Base-by-base conservation (phyloP, 2,888 invertebrate species). In the Busseola fusca region DNA sequence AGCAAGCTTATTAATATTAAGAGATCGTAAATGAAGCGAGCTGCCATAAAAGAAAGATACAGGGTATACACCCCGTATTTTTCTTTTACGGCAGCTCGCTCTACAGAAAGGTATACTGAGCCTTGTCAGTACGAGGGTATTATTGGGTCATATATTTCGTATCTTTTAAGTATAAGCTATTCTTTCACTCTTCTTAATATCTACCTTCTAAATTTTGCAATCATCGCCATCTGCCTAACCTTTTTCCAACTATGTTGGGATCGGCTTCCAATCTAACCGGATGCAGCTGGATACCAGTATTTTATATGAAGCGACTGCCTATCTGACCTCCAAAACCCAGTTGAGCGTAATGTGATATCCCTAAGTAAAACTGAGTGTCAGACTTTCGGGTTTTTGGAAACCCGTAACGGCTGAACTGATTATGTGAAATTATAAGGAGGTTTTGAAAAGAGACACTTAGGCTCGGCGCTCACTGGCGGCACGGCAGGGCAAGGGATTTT, bases 1-100 rank as follows among this genome's bases (percentile, higher is more conserved):
- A 72, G 27, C 59, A 45, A 54, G 37, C 37, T 60, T 48, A 25
- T 62, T 30, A 56, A 72, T 72, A 62, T 60, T 56, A 54, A 54
- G 30, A 71, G 45, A n/a, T 14, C n/a, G 6, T 54, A 37, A 56
- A 56, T 62, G 37, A 62, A 45, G 30, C 0, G n/a, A 34, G 71
- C 4, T 45, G 18, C 45, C 12, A 12, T 56, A 27, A 56, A 56
- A 62, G 10, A n/a, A 45, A 69, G 18, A 57, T 30, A 27, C 10
- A 40, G 27, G 16, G 5, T 58, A 25, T n/a, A 21, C n/a, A n/a
- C n/a, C n/a, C 34, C 34, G 5, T 34, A 6, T 34, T 7, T 34
- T 34, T 34, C 34, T 34, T 34, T 34, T 34, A 34, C 5, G 34
- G 7, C 34, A 34, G 34, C 34, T 34, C 34, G 34, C 34, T 34